Evolutionary conservation across 2,888 invertebrate genomes (phyloP), one percentile per base, ranked within the genome.

Genomic region (Escarpia spicata): DNA sequence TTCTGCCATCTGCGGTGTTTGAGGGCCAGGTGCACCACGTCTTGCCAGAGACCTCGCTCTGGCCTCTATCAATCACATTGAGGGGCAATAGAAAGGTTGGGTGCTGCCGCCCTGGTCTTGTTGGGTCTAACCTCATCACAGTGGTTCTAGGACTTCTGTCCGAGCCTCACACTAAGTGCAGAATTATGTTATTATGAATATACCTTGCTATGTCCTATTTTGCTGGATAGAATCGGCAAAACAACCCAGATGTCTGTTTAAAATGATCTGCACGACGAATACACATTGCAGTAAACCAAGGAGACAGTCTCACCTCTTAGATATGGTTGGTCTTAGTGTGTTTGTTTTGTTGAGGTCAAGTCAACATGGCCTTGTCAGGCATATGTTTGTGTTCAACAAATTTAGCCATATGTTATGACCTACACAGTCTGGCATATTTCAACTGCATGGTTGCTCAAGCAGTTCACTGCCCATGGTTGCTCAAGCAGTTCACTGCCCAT

Each of bases 311-410:
- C 26, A 75, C 75, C 75, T 26, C 26, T 4, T 26, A 75, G 26
- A 60, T 60, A 60, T 60, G 26, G 60, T 15, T 19, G 60, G 75
- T 26, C 26, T 75, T 19, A 26, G 19, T 15, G 6, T 75, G n/a
- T 75, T 75, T 75, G 26, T 75, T 75, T 75, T 75, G 75, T 75
- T 75, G n/a, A 75, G 75, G 75, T 75, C 75, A 75, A 75, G 75
- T 75, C 75, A 75, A 75, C 26, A 75, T 75, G 75, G 75, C 26
- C n/a, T n/a, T 75, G 26, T 75, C 52, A 52, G 75, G 75, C 19
- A 75, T n/a, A 26, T 75, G 75, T 75, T 75, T 75, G 75, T 75
- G 75, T 75, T n/a, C 75, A 75, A 6, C 2, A 75, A 26, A 26
- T 6, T 75, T 75, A 75, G 26, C 75, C 19, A 6, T 75, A 26